Percentiles rank a stretch among this genome's conserved stretches.
Conservation (phyloP, 2,797 vertebrate genomes). For the Enteromius unitaeniatus region DNA sequence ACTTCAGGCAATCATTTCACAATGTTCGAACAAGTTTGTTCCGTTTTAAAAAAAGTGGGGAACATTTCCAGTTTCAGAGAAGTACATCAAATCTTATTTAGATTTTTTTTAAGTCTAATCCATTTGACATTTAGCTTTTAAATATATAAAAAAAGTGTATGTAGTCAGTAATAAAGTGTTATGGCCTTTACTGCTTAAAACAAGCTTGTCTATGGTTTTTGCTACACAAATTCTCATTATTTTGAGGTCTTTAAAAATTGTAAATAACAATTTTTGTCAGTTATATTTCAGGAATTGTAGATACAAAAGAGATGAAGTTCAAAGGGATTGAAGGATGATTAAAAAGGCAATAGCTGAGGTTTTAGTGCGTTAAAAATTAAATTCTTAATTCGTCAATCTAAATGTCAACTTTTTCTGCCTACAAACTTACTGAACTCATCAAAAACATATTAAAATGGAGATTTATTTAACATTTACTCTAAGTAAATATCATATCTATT, state of each 20-base stretch:
- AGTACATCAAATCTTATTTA: no score
- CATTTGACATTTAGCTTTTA: no score
- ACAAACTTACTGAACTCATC: neutral
- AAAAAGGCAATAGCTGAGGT: neutral
- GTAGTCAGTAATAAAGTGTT: no score
- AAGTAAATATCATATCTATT: constrained; percentile 29
- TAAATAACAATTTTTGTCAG: neutral
- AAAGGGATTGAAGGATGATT: neutral
- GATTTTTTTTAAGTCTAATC: no score
- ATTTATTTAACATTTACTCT: constrained; percentile 32
- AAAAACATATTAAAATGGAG: constrained; percentile 19
- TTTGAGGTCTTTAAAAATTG: no score
- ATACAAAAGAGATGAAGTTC: neutral
- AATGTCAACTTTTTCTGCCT: constrained; percentile 12
- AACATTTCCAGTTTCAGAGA: neutral
- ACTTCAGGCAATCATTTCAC: neutral
- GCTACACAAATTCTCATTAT: no score
- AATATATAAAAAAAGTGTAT: no score
- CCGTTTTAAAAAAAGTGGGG: neutral
- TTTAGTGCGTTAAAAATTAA: neutral
- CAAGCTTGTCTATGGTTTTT: no score
- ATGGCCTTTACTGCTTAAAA: no score
- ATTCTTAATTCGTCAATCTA: neutral
- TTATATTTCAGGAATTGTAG: neutral
- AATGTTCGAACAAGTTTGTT: neutral